Base-by-base conservation (phyloP, 2,797 vertebrate species). In the Oryzias sinensis region DNA sequence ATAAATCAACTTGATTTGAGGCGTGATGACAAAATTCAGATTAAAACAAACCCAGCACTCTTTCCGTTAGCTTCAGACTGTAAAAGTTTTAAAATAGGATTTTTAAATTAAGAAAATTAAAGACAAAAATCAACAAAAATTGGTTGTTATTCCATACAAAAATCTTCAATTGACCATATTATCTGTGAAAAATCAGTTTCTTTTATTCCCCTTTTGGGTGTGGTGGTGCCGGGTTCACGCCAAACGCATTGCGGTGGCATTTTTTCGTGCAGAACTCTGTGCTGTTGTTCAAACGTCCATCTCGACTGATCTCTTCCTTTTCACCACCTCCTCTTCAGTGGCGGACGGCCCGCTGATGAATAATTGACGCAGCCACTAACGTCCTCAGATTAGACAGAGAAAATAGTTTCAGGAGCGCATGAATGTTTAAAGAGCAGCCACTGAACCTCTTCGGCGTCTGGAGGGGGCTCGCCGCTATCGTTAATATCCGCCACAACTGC, bases 391-490 rank as follows among this genome's bases (percentile, higher is more conserved):
- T 90, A 91, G 89, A 91, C 76, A 72, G 83, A 84, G 85, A 88
- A 84, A 90, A 90, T 80, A 87, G 89, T 91, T 90, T 87, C 72
- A 62, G 84, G 85, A 86, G 80, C 76, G 58, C 85, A 91, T 91
- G 82, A 91, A 93, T 92, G 87, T 92, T 91, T 93, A 88, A 93
- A 91, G 82, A 81, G 78, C 79, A 88, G 87, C 80, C 84, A 75
- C 80, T 77, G 83, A 87, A 87, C 80, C 73, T 83, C 82, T 63
- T 62, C 59, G 77, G 65, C 43, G 52, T 83, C 77, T 82, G 61
- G 67, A 75, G 61, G 54, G 62, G 79, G 70, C 71, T 77, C 61
- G 6, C 60, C 64, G 72, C 73, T 80, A 81, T 83, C 83, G 85
- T 87, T 84, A 74, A 82, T 89, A 82, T 86, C 70, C 59, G 76